These are phyloP conservation scores for Blastobasis lacticolella DNA, from an alignment of 2,888 invertebrate genomes.

Conservation along the genomic window DNA sequence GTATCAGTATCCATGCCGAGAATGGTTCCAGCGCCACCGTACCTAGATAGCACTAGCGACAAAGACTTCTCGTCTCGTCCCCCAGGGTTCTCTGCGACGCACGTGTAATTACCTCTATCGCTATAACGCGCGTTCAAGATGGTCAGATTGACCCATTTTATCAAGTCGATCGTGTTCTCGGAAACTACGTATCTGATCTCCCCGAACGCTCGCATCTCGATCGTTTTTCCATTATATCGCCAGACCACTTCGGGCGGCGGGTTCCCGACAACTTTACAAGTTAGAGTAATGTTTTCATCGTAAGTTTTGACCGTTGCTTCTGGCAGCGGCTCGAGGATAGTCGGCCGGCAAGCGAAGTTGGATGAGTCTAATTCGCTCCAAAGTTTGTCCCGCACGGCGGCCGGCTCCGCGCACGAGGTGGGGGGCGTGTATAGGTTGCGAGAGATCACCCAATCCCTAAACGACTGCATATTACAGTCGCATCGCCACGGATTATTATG, in stretches of 20 bases:
- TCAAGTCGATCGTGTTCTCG: constrained; percentile 63
- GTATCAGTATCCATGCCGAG: constrained; percentile 67
- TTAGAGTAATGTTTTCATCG: constrained; percentile 81
- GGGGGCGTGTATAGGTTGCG: constrained; percentile 84
- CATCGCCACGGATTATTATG: constrained; percentile 92
- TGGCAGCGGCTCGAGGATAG: constrained; percentile 78
- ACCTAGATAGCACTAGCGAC: constrained; percentile 72
- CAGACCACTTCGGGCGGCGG: constrained; percentile 85
- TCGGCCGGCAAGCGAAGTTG: constrained; percentile 88
- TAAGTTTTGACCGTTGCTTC: constrained; percentile 77
- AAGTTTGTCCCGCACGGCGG: constrained; percentile 76
- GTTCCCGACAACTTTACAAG: constrained; percentile 84
- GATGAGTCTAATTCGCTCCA: constrained; percentile 84
- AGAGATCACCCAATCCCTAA: constrained; percentile 83
- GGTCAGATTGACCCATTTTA: constrained; percentile 79
- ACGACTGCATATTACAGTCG: constrained; percentile 86
- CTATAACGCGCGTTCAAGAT: constrained; percentile 76
- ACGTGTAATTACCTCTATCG: constrained; percentile 84
- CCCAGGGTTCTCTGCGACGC: constrained; percentile 87
- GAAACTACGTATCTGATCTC: constrained; percentile 64
- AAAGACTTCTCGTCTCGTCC: constrained; percentile 86
- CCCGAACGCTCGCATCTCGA: constrained; percentile 67
- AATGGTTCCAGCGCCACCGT: constrained; percentile 57
- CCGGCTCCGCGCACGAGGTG: constrained; percentile 83
- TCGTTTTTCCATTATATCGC: constrained; percentile 78